A percentile compares a stretch with the other conserved stretches of the same genome.
Conservation (phyloP, 1,140 invertebrate genomes). For the Drosophila subobscura region DNA sequence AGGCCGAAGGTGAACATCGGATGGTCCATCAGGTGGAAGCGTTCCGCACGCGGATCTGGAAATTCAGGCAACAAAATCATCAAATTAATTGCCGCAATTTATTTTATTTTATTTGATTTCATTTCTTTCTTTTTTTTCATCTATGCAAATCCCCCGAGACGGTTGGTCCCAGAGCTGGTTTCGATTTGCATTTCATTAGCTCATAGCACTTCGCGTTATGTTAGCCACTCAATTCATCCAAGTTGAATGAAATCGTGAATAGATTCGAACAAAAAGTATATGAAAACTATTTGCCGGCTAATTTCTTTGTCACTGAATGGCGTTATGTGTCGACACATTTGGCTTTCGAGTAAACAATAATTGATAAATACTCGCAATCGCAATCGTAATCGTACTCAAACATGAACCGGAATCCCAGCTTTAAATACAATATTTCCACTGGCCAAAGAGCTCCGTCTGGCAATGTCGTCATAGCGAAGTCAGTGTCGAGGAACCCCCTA, state of each 20-base stretch:
- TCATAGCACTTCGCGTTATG: slow-evolving; percentile 42
- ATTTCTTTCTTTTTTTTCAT: slow-evolving; percentile 17
- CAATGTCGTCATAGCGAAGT: slow-evolving; percentile 20
- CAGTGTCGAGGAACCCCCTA: slow-evolving; percentile 30
- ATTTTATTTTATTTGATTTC: slow-evolving; percentile 5
- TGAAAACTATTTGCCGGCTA: slow-evolving; percentile 34
- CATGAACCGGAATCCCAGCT: slow-evolving; percentile 4
- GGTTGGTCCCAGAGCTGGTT: slow-evolving; percentile 1
- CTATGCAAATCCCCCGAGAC: slow-evolving; percentile 34
- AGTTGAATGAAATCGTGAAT: slow-evolving; percentile 70
- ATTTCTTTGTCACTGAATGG: slow-evolving; percentile 30
- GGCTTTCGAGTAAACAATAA: slow-evolving; percentile 22
- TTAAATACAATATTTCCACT: slow-evolving; percentile 24
- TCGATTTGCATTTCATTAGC: slow-evolving; percentile 59
- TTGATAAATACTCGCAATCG: slow-evolving; percentile 21
- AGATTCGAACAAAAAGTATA: slow-evolving; percentile 3
- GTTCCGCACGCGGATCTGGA: slow-evolving; percentile 92
- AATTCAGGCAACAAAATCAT: slow-evolving; percentile 67
- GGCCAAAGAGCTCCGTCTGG: slow-evolving; percentile 6
- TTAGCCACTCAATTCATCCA: slow-evolving; percentile 44
- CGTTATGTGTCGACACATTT: slow-evolving; percentile 26
- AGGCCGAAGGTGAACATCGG: slow-evolving; percentile 93
- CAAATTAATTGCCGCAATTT: slow-evolving; percentile 23
- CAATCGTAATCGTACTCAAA: no score
- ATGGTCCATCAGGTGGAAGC: slow-evolving; percentile 96